phyloP scores from a whole-genome alignment of 2,888 invertebrate species.

The Caradrina kadenii region DNA sequence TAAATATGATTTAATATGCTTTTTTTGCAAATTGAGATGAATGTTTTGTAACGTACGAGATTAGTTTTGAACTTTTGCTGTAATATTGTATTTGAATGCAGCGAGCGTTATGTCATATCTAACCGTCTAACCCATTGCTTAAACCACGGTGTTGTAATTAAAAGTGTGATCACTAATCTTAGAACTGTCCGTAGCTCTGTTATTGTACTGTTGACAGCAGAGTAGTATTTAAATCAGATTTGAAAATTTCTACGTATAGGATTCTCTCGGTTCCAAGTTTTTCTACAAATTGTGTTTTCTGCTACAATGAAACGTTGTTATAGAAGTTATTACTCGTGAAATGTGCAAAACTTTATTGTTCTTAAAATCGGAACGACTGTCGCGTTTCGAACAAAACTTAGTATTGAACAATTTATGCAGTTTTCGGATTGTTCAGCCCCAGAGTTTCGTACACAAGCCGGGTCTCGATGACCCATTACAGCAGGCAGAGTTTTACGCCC shows the following conservation, averaged over 20 bases:
- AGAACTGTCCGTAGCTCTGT: neutral
- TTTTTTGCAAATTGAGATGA: slow-evolving; percentile 28
- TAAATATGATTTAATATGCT: slow-evolving; percentile 15
- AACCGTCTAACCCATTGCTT: neutral
- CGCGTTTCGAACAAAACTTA: slow-evolving; percentile 22
- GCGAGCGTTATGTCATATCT: neutral
- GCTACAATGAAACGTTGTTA: slow-evolving; percentile 21
- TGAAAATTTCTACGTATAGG: neutral
- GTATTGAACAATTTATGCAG: slow-evolving; percentile 42
- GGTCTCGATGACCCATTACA: slow-evolving; percentile 49
- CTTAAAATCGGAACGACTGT: slow-evolving; percentile 42
- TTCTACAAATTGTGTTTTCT: neutral
- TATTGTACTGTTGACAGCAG: neutral
- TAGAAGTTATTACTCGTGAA: slow-evolving; percentile 26
- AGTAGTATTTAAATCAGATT: neutral
- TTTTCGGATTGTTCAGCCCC: slow-evolving; percentile 24
- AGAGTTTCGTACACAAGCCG: slow-evolving; percentile 13
- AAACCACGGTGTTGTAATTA: neutral
- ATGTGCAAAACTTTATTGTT: slow-evolving; percentile 42
- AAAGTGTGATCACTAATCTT: neutral
- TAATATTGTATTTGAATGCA: slow-evolving; percentile 3
- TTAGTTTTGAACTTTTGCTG: slow-evolving; percentile 9
- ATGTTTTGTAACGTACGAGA: slow-evolving; percentile 17
- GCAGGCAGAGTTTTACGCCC: slow-evolving; percentile 39
- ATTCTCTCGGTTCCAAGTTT: neutral